These are phyloP conservation scores for Mesocentrotus franciscanus DNA, from an alignment of 53 echinoderm and acorn worm genomes.

Conservation along the genomic window DNA sequence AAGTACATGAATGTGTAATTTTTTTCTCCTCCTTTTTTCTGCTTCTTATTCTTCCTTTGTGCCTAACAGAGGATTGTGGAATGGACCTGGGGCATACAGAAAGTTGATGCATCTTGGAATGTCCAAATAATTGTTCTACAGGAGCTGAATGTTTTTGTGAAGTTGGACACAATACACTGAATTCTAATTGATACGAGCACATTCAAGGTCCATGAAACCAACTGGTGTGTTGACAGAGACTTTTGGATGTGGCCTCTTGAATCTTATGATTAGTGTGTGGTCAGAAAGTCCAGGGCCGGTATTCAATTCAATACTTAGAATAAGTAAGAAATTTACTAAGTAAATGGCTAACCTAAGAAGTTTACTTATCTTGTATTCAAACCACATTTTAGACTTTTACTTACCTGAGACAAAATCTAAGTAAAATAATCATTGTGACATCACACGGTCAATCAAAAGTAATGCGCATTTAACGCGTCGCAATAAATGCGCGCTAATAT, in stretches of 20 bases:
- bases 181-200: neutral
- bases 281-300: too few relatives aligned
- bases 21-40: neutral
- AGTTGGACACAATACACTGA: neutral
- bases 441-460: too few relatives aligned
- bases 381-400: too few relatives aligned
- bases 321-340: too few relatives aligned
- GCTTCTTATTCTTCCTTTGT: neutral
- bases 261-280: neutral
- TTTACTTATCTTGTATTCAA: too few relatives aligned
- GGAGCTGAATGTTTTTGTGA: neutral
- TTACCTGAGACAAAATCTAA: too few relatives aligned
- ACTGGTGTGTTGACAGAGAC: neutral
- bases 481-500: too few relatives aligned
- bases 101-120: constrained; percentile 91
- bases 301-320: too few relatives aligned
- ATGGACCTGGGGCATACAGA: constrained; percentile 81
- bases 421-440: too few relatives aligned
- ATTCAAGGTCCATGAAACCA: neutral
- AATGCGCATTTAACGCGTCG: too few relatives aligned
- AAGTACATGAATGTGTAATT: too few relatives aligned
- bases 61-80: constrained; percentile 86
- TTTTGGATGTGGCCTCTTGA: neutral
- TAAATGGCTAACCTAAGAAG: too few relatives aligned
- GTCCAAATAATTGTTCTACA: constrained; percentile 71